These are phyloP conservation scores for Anthrax anthrax DNA, from an alignment of 2,888 invertebrate species.

Conservation along the genomic window DNA sequence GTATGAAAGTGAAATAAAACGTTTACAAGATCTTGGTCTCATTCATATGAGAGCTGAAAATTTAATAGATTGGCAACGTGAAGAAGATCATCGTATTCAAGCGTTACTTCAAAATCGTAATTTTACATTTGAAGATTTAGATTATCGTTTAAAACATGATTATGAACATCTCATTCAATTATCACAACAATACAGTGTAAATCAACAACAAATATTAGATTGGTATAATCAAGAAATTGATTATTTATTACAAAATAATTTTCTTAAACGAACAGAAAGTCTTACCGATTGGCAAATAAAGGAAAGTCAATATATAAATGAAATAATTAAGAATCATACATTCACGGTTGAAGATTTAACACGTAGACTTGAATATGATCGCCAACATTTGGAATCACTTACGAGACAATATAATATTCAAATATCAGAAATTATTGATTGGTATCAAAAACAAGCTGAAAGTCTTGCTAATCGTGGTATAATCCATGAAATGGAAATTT, in stretches of 20 bases:
- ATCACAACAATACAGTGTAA: conserved; percentile 27
- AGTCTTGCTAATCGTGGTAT: conserved; percentile 23
- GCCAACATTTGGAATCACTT: conserved; percentile 22
- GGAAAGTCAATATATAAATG: conserved; percentile 12
- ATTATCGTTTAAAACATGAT: conserved; percentile 23
- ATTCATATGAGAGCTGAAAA: conserved; percentile 12
- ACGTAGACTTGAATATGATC: conserved; percentile 23
- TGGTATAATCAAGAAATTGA: conserved; percentile 28
- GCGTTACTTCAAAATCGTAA: conserved; percentile 19
- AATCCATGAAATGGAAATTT: conserved; percentile 16
- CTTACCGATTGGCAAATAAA: conserved; percentile 27
- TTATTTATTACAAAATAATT: conserved; percentile 23
- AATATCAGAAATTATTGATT: conserved; percentile 28
- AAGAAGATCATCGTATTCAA: conserved; percentile 24
- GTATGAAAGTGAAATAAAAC: conserved; percentile 22
- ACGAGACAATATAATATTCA: conserved; percentile 27
- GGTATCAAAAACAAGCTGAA: conserved; percentile 27
- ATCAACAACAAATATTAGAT: conserved; percentile 28
- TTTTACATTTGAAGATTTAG: conserved; percentile 19
- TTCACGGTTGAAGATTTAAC: conserved; percentile 22
- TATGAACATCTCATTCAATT: conserved; percentile 24
- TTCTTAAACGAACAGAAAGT: conserved; percentile 17
- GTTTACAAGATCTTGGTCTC: conserved; percentile 21
- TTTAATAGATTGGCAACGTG: conserved; percentile 27
- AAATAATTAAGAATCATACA: not conserved